Evolutionary conservation across 1,140 invertebrate genomes (phyloP).

Genomic region (Trypoxylus dichotomus): DNA sequence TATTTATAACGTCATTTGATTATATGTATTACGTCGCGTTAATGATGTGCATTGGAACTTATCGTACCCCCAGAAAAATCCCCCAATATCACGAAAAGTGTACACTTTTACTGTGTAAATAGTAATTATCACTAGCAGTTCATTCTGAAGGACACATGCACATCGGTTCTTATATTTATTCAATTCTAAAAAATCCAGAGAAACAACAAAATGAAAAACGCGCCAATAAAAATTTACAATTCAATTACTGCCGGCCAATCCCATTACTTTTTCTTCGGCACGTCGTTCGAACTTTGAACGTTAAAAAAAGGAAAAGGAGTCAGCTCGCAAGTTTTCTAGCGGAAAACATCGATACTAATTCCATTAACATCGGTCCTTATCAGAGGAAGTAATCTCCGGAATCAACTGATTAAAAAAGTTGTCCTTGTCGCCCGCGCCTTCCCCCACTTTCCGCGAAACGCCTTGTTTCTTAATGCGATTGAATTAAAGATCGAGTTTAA

Average conservation of each 20-base stretch:
- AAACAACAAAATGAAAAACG: not conserved
- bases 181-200: not conserved
- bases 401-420: slow-evolving; percentile 55
- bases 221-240: slow-evolving; percentile 12
- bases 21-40: too few relatives aligned
- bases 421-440: slow-evolving; percentile 43
- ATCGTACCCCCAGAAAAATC: too few relatives aligned
- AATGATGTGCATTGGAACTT: too few relatives aligned
- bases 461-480: slow-evolving; percentile 48
- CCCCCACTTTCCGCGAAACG: slow-evolving; percentile 36
- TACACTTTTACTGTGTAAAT: too few relatives aligned
- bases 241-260: not conserved
- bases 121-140: too few relatives aligned
- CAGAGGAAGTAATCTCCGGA: slow-evolving; percentile 50
- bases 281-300: not conserved
- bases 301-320: not conserved
- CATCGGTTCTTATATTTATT: too few relatives aligned
- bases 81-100: too few relatives aligned
- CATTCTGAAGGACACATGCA: too few relatives aligned
- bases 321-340: not conserved
- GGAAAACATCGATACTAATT: slow-evolving; percentile 52
- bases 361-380: slow-evolving; percentile 53
- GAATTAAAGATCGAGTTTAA: slow-evolving; percentile 53
- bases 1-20: too few relatives aligned
- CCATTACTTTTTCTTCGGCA: not conserved